Percentiles rank a stretch among this genome's conserved stretches.
These are phyloP conservation scores for Scotopteryx bipunctaria DNA, from an alignment of 2,888 invertebrate genomes.

Conservation along the genomic window DNA sequence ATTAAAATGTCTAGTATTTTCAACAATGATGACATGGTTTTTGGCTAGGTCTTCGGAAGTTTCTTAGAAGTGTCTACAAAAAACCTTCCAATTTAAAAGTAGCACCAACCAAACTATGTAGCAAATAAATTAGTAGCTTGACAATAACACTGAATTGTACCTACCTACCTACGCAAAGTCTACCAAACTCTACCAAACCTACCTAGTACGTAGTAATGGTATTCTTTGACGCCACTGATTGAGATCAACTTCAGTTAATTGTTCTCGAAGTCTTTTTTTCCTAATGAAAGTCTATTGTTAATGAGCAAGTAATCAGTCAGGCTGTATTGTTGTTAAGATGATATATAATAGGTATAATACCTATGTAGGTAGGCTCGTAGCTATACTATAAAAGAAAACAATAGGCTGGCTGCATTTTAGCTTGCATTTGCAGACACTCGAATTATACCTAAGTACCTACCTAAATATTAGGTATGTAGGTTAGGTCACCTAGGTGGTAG, in stretches of 20 bases:
- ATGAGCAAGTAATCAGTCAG: constrained; percentile 35
- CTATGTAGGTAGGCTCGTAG: constrained; percentile 22
- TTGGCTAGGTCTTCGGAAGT: not conserved
- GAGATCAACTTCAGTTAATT: constrained; percentile 14
- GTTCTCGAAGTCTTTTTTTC: constrained; percentile 28
- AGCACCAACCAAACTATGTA: not conserved
- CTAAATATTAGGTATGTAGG: not conserved
- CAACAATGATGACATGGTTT: too few relatives aligned
- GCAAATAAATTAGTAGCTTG: too few relatives aligned
- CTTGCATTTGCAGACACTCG: constrained; percentile 29
- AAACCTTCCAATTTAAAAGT: not conserved
- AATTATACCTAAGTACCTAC: too few relatives aligned
- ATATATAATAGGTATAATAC: constrained; percentile 31
- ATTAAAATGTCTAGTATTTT: not conserved
- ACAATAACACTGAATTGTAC: too few relatives aligned
- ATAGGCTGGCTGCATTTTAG: constrained; percentile 36
- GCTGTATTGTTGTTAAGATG: constrained; percentile 40
- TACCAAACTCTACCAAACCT: too few relatives aligned
- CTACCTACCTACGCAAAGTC: too few relatives aligned
- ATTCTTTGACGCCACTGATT: too few relatives aligned
- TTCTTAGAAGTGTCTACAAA: not conserved
- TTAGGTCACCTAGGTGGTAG: not conserved
- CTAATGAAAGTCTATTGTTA: constrained; percentile 37
- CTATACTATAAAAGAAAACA: constrained; percentile 36
- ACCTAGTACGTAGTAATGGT: too few relatives aligned